phyloP scores from a whole-genome alignment of 2,113 vertebrate genomes.

The Perognathus longimembris region DNA sequence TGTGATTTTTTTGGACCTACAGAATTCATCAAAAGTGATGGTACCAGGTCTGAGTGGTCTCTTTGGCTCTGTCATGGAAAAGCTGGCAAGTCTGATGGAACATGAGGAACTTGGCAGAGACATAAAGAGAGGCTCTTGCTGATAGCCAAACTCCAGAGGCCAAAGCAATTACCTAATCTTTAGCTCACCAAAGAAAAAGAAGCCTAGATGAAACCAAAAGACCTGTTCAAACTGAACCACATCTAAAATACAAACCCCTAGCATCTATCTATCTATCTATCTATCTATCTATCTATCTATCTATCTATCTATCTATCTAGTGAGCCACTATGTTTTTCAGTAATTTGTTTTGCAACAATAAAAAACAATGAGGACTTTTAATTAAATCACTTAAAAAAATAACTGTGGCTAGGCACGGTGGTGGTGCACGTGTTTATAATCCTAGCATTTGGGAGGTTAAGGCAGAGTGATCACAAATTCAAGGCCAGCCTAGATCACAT shows the following conservation, averaged over 20 bases:
- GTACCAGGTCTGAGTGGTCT: neutral
- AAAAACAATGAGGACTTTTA: neutral
- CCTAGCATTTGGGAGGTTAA: neutral
- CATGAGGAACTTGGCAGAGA: neutral
- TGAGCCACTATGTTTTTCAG: neutral
- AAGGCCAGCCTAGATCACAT: neutral
- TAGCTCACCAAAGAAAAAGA: neutral
- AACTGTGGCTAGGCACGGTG: neutral
- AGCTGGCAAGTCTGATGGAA: neutral
- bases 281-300: too few species aligned
- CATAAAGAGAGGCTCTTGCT: neutral
- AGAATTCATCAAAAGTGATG: neutral
- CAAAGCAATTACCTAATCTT: neutral
- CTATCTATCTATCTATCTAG: neutral
- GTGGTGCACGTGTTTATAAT: neutral
- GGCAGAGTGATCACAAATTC: neutral
- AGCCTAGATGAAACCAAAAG: neutral
- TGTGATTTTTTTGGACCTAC: neutral
- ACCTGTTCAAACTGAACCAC: neutral
- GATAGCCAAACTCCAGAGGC: neutral
- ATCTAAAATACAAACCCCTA: neutral
- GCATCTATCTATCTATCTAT: neutral
- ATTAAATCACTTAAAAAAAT: neutral
- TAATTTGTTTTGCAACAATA: constrained; percentile 20
- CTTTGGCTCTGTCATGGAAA: neutral